A percentile compares a stretch with the other conserved stretches of the same genome.
phyloP scores from a whole-genome alignment of 2,113 vertebrate species.

The Nibea albiflora region DNA sequence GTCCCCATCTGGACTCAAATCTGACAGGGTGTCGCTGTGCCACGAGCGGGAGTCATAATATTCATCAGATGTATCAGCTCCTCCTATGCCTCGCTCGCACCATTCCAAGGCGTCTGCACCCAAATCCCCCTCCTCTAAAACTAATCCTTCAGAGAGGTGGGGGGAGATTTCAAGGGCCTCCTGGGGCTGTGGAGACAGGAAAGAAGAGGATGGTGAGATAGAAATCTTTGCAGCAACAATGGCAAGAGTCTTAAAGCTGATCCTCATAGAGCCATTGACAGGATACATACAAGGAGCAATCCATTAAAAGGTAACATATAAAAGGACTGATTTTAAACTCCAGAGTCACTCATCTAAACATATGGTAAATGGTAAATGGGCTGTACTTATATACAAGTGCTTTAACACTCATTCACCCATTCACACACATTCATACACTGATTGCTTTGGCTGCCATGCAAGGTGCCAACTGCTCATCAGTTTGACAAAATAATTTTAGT shows the following conservation, averaged over 20 bases:
- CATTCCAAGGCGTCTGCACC: conserved; percentile 72
- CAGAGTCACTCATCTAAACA: background rate
- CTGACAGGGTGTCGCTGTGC: conserved; percentile 83
- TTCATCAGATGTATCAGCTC: conserved; percentile 78
- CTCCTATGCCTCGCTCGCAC: conserved; percentile 51
- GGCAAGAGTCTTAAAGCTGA: background rate
- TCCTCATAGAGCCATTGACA: background rate
- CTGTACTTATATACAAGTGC: no score
- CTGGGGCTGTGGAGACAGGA: conserved; percentile 79
- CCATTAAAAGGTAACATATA: background rate
- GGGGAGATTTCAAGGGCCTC: conserved; percentile 80
- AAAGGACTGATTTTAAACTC: background rate
- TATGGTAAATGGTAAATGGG: no score
- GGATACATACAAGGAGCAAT: background rate
- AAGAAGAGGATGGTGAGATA: conserved; percentile 13
- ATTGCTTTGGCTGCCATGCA: no score
- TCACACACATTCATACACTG: no score
- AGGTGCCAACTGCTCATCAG: no score
- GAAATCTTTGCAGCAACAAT: conserved; percentile 6
- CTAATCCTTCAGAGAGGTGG: conserved; percentile 73
- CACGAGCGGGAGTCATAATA: conserved; percentile 84
- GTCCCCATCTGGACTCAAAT: conserved; percentile 82
- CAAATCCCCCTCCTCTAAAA: conserved; percentile 73
- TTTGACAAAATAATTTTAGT: background rate
- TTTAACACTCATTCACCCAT: no score